Conservation (phyloP, 2,113 vertebrate species). For the Gopherus evgoodei region DNA sequence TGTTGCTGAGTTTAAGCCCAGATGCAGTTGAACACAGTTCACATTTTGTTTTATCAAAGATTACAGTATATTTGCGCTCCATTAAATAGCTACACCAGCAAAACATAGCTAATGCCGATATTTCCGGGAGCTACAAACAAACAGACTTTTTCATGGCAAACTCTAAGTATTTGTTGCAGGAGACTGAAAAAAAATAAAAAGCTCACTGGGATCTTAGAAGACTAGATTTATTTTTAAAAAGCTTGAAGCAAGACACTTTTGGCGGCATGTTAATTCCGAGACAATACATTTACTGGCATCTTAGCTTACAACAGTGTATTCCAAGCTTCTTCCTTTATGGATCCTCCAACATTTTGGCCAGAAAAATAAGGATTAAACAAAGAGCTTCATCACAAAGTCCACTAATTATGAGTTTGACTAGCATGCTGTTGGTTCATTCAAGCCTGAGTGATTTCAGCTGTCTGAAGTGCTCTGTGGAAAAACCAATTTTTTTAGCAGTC, state of each 20-base stretch:
- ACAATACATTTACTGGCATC: neutral
- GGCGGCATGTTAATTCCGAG: neutral
- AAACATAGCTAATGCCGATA: constrained; percentile 8
- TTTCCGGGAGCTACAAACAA: neutral
- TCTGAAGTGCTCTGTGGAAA: neutral
- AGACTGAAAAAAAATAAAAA: neutral
- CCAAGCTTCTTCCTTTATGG: neutral
- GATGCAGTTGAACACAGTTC: constrained; percentile 7
- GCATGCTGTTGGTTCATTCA: neutral
- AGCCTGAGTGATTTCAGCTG: constrained; percentile 1
- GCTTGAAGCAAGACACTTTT: neutral
- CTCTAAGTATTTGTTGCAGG: neutral
- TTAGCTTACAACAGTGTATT: neutral
- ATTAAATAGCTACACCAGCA: constrained; percentile 15
- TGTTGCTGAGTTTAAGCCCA: neutral
- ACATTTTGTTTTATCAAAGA: neutral
- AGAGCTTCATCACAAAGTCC: constrained; percentile 25
- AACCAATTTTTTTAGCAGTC: constrained; percentile 17
- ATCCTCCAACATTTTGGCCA: neutral
- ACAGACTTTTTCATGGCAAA: neutral
- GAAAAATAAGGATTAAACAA: neutral
- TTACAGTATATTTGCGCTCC: neutral
- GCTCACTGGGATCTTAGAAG: neutral
- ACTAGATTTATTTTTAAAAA: neutral
- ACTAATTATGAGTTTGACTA: neutral